Conservation (phyloP, 2,888 invertebrate genomes). For the Calameuta idolon region DNA sequence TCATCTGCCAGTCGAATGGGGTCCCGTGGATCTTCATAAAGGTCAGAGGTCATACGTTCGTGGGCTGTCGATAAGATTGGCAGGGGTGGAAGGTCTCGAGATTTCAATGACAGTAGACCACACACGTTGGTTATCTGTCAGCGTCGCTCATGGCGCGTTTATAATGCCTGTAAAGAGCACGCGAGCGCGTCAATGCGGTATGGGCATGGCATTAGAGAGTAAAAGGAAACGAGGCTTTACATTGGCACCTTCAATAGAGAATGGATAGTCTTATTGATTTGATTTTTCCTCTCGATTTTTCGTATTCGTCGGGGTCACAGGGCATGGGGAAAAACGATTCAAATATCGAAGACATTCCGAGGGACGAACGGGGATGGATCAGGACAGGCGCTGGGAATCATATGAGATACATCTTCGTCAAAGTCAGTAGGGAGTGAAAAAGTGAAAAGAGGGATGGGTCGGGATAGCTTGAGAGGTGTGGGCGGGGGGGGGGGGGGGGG, state of each 20-base stretch:
- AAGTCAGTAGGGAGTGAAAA: constrained; percentile 37
- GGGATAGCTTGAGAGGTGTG: neutral
- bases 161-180: neutral
- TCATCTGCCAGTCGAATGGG: neutral
- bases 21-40: neutral
- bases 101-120: neutral
- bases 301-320: neutral
- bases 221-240: neutral
- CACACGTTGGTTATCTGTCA: neutral
- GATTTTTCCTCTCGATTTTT: neutral
- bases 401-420: constrained; percentile 38
- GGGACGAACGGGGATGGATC: neutral
- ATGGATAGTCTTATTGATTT: neutral
- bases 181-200: neutral
- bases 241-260: neutral
- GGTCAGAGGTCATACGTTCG: neutral
- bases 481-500: too few relatives aligned
- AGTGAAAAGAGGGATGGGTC: constrained; percentile 30
- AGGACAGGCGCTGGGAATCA: neutral
- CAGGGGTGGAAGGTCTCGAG: neutral
- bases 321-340: neutral
- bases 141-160: neutral
- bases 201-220: neutral
- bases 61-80: neutral
- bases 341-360: neutral